These are phyloP conservation scores for Argopecten irradians DNA, from an alignment of 1,140 invertebrate species.

Conservation along the genomic window DNA sequence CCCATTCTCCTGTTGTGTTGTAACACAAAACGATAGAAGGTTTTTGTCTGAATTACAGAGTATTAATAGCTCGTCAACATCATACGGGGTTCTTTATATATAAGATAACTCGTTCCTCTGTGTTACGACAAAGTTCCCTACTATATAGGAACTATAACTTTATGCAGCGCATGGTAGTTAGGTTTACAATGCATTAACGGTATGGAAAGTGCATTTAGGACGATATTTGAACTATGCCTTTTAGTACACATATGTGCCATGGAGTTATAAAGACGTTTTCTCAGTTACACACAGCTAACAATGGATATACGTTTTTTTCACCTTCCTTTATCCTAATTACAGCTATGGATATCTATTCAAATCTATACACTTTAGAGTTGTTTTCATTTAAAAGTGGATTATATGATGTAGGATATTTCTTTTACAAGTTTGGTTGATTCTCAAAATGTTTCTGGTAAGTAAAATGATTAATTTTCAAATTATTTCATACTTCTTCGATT, in stretches of 20 bases:
- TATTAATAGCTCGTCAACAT: neutral
- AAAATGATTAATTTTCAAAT: too few species aligned
- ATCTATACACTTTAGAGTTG: too few species aligned
- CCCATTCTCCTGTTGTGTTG: neutral
- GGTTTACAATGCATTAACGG: neutral
- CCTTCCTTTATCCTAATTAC: too few species aligned
- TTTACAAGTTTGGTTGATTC: too few species aligned
- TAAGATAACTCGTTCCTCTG: neutral
- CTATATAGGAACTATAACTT: too few species aligned
- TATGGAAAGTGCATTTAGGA: constrained; percentile 14
- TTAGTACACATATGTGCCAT: neutral
- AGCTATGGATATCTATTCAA: too few species aligned
- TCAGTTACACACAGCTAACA: neutral
- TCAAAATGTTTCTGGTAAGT: too few species aligned
- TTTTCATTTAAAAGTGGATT: too few species aligned
- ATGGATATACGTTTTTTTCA: neutral
- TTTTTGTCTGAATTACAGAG: neutral
- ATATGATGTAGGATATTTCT: too few species aligned
- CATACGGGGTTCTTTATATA: neutral
- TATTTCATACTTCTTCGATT: too few species aligned
- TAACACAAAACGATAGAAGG: neutral
- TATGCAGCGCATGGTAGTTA: neutral
- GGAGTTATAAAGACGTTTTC: neutral
- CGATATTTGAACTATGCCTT: neutral
- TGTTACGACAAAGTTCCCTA: neutral